Evolutionary conservation across 2,797 vertebrate genomes (phyloP).

Genomic region (Euphonia xanthogaster): DNA sequence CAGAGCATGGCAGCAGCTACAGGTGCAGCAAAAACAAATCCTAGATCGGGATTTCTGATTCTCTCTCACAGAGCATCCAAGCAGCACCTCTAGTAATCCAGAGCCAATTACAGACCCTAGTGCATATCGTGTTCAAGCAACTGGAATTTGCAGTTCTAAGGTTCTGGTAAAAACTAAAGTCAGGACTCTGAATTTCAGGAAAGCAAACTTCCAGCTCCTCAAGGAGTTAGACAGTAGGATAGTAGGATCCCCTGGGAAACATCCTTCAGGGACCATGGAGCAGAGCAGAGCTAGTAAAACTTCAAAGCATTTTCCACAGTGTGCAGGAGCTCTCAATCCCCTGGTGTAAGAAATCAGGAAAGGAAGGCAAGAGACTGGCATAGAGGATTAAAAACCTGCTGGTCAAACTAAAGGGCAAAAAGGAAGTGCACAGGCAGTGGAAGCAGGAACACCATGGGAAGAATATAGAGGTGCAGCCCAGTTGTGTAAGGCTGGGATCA

Average conservation of each 20-base stretch:
- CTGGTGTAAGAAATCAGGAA: background rate
- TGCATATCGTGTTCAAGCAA: background rate
- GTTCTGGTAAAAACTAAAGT: background rate
- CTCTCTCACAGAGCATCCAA: background rate
- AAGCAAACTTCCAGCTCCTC: background rate
- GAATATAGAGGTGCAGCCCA: accelerated
- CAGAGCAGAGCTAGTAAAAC: background rate
- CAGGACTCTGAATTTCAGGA: background rate
- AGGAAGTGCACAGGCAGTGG: background rate
- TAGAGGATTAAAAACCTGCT: background rate
- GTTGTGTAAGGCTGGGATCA: background rate
- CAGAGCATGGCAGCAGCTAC: background rate
- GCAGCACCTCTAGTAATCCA: background rate
- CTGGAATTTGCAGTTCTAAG: background rate
- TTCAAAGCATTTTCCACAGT: background rate
- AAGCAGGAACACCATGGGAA: background rate
- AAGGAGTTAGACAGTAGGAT: background rate
- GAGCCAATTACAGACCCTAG: background rate
- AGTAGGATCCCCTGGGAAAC: background rate
- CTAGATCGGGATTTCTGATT: background rate
- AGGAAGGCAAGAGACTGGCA: background rate
- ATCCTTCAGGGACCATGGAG: background rate
- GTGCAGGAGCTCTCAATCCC: background rate
- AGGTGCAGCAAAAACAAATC: background rate
- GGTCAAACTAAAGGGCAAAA: background rate